Base-by-base conservation (phyloP, 23 tunicate genomes). In the Halocynthia roretzi region DNA sequence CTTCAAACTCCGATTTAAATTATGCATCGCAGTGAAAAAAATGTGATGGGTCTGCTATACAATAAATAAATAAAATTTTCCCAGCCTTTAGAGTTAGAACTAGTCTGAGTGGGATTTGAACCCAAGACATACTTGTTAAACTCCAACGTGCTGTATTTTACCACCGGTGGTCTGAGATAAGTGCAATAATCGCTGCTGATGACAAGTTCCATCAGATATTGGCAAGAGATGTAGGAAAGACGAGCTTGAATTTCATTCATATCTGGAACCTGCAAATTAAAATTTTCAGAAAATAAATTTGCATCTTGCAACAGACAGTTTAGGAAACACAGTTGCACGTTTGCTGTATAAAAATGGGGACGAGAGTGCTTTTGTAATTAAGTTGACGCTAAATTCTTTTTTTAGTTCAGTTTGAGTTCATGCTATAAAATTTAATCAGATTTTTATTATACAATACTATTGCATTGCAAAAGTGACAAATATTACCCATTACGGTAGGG, bases 211-310 rank as follows among this genome's bases (percentile, higher is more conserved):
- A 96, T 74, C 54, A 96, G 76, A 56, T 96, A 87, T 56, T 83
- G 76, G 67, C 87, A 90, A 5, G 99, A 93, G 0, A 96, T 96
- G 83, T 96, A 96, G n/a, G 99, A 93, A 49, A 96, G 86, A 7
- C 99, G 85, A 6, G 85, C 76, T 76, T 96, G 99, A 50, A 96
- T 96, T 5, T 96, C 99, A 62, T 96, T 96, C 83, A 96, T 71
- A 55, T 96, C 99, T 6, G 99, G 99, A 23, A 96, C 76, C 92
- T 85, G 68, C 5, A 6, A 15, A 10, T n/a, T n/a, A n/a, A n/a
- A n/a, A n/a, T 72, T 20, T 17, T 60, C 20, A 60, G 44, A 31
- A 31, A 31, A 31, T 31, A 31, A 31, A 31, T 31, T 31, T 31
- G 44, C 44, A 31, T n/a, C n/a, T n/a, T n/a, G 44, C 44, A 31